These are phyloP conservation scores for Scleropages formosus DNA, from an alignment of 2,797 vertebrate species.

Conservation along the genomic window DNA sequence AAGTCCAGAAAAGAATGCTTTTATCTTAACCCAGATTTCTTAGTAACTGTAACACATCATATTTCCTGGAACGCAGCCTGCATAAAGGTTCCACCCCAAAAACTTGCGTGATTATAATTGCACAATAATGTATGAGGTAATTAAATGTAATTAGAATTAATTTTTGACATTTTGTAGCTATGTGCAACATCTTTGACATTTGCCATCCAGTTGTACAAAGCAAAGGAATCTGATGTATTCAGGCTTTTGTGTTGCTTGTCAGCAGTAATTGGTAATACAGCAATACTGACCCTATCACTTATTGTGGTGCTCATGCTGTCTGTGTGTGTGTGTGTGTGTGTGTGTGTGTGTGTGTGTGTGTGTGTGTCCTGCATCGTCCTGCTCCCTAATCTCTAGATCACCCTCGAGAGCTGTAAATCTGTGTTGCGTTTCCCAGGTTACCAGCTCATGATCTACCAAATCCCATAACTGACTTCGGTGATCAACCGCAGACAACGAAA, in stretches of 20 bases:
- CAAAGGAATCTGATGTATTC: too few relatives aligned
- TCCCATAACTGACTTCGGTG: background rate
- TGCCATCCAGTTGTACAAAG: too few relatives aligned
- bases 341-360: background rate
- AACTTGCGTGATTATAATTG: too few relatives aligned
- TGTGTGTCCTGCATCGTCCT: background rate
- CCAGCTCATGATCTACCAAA: background rate
- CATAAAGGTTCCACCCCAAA: too few relatives aligned
- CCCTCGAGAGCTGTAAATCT: background rate
- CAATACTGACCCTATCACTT: too few relatives aligned
- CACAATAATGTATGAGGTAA: too few relatives aligned
- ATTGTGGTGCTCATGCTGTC: too few relatives aligned
- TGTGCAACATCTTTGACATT: too few relatives aligned
- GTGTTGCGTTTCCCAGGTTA: slow-evolving; percentile 26
- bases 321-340: background rate
- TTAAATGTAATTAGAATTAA: too few relatives aligned
- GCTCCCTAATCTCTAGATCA: slow-evolving; percentile 12
- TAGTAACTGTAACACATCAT: background rate
- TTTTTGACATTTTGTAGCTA: too few relatives aligned
- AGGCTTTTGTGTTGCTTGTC: too few relatives aligned
- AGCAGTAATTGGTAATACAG: too few relatives aligned
- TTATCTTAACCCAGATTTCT: background rate
- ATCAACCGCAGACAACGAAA: background rate
- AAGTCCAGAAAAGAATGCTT: background rate
- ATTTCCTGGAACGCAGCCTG: background rate